These are phyloP conservation scores for Steatornis caripensis DNA, from an alignment of 2,113 vertebrate genomes.

Conservation along the genomic window DNA sequence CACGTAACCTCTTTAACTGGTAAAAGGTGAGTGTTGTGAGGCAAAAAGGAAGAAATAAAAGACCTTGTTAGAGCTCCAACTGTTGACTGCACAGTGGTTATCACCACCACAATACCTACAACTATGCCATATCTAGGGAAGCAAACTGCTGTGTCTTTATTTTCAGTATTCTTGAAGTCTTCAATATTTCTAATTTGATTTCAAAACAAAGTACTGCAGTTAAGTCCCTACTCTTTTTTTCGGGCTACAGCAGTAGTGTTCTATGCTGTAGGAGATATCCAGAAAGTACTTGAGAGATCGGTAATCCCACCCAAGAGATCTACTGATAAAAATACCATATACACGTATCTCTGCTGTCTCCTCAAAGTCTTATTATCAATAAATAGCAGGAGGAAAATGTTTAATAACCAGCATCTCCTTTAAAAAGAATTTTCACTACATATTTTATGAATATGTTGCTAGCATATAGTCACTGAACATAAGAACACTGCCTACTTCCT, in stretches of 20 bases:
- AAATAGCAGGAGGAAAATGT: constrained; percentile 61
- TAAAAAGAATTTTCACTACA: neutral
- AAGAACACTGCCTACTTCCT: neutral
- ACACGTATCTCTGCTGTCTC: neutral
- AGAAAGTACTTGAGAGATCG: neutral
- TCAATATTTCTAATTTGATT: neutral
- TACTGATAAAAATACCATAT: neutral
- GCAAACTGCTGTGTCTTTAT: neutral
- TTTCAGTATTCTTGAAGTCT: neutral
- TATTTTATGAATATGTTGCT: neutral
- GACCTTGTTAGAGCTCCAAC: neutral
- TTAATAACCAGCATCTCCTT: constrained; percentile 51
- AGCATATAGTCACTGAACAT: neutral
- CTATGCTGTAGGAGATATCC: neutral
- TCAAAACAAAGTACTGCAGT: neutral
- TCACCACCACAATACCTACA: neutral
- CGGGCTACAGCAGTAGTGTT: neutral
- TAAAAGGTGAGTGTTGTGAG: neutral
- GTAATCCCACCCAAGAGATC: neutral
- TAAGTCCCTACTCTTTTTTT: neutral
- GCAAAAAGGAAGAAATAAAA: neutral
- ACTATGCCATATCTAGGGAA: neutral
- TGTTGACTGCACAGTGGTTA: neutral
- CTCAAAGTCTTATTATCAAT: neutral
- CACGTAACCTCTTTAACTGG: neutral